A percentile compares a stretch with the other conserved stretches of the same genome.
These are phyloP conservation scores for Lamellibrachia luymesi DNA, from an alignment of 1,140 invertebrate genomes.

Conservation along the genomic window DNA sequence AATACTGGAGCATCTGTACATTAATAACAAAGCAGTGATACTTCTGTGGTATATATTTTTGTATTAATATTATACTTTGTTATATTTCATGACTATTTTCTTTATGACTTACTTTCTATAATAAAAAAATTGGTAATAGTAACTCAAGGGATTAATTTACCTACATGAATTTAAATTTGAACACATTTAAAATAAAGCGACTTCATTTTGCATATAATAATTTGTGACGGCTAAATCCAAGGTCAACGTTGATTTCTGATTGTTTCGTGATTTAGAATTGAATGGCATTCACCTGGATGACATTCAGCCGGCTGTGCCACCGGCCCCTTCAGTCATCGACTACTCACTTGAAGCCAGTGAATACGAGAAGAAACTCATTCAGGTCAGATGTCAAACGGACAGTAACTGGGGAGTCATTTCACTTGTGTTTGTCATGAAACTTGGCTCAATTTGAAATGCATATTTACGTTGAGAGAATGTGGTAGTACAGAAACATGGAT, in stretches of 20 bases:
- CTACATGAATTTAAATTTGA: no score
- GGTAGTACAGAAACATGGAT: no score
- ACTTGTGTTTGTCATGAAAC: no score
- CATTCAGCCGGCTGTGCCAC: constrained; percentile 33
- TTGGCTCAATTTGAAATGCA: no score
- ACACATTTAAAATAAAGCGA: no score
- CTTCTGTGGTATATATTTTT: neutral
- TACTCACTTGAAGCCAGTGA: constrained; percentile 74
- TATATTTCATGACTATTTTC: neutral
- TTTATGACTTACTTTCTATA: neutral
- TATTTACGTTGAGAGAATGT: no score
- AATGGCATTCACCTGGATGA: constrained; percentile 6
- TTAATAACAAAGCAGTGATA: no score
- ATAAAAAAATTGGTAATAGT: neutral
- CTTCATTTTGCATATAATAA: no score
- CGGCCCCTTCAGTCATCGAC: constrained; percentile 55
- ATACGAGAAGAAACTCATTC: constrained; percentile 86
- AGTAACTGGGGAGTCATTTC: no score
- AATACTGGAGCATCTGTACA: no score
- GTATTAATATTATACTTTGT: neutral
- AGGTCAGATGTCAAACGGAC: constrained; percentile 58
- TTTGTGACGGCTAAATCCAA: no score
- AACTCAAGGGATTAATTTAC: neutral
- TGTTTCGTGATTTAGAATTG: constrained; percentile 4
- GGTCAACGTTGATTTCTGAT: neutral